Conservation (phyloP, 2,888 invertebrate genomes). For the Cheilosia scutellata region DNA sequence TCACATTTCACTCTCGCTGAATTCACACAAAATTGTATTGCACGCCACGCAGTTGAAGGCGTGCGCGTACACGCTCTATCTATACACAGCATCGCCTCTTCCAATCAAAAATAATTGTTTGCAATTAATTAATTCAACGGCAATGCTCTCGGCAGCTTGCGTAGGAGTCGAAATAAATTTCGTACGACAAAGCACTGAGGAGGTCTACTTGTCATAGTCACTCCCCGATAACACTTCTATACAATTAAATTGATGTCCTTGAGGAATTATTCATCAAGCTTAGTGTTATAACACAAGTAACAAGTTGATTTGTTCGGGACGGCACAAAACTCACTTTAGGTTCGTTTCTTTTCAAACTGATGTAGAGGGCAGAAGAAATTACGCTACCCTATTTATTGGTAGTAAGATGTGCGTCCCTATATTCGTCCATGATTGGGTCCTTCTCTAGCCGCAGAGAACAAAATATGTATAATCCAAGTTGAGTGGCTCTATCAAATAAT, state of each 20-base stretch:
- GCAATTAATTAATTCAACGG: slow-evolving; percentile 71
- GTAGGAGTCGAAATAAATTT: slow-evolving; percentile 66
- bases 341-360: slow-evolving; percentile 18
- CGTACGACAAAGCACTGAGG: slow-evolving; percentile 40
- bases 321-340: slow-evolving; percentile 1
- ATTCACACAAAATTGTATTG: slow-evolving; percentile 44
- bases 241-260: slow-evolving; percentile 67
- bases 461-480: slow-evolving; percentile 10
- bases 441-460: background rate
- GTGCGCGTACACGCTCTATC: background rate
- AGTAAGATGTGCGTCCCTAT: slow-evolving; percentile 18
- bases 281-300: slow-evolving; percentile 58
- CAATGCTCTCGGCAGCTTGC: slow-evolving; percentile 32
- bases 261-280: slow-evolving; percentile 62
- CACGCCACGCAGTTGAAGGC: background rate
- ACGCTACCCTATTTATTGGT: slow-evolving; percentile 30
- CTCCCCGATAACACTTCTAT: slow-evolving; percentile 40
- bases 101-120: slow-evolving; percentile 71
- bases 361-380: slow-evolving; percentile 46
- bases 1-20: slow-evolving; percentile 58
- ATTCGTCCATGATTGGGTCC: slow-evolving; percentile 35
- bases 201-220: slow-evolving; percentile 10
- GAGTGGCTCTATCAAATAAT: slow-evolving; percentile 22
- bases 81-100: slow-evolving; percentile 10
- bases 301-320: slow-evolving; percentile 57